Evolutionary conservation across 1,140 invertebrate genomes (phyloP).

Genomic region (Meloidogyne floridensis): DNA sequence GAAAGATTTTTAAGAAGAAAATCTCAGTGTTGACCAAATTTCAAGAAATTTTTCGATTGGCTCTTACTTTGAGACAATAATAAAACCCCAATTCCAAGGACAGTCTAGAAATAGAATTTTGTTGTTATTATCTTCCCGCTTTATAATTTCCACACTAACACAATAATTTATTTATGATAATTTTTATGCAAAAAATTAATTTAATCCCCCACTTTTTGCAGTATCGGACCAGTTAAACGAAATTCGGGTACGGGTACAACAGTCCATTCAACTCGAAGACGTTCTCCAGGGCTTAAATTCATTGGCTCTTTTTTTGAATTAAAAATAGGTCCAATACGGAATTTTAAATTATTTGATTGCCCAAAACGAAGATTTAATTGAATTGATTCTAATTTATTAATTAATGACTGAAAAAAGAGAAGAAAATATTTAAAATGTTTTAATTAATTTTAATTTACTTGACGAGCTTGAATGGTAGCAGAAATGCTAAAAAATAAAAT

Average conservation of each 20-base stretch:
- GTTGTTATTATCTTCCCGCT: too few species aligned
- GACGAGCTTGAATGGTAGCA: constrained; percentile 9
- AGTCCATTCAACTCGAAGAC: constrained; percentile 22
- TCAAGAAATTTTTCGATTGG: too few species aligned
- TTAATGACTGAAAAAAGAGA: background rate
- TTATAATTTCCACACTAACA: too few species aligned
- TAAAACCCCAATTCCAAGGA: too few species aligned
- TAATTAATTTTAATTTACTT: background rate
- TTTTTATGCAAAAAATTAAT: too few species aligned
- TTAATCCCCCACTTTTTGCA: background rate
- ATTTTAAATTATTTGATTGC: constrained; percentile 8
- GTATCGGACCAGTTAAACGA: background rate
- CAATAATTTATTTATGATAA: too few species aligned
- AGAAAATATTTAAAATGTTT: too few species aligned
- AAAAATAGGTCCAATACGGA: constrained; percentile 29
- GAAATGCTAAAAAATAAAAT: constrained; percentile 15
- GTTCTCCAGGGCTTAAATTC: constrained; percentile 1
- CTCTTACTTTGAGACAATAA: too few species aligned
- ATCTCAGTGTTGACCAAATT: too few species aligned
- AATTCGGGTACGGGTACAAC: constrained; percentile 22
- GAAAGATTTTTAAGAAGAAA: background rate
- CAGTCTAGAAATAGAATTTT: too few species aligned
- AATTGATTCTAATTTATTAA: constrained; percentile 10
- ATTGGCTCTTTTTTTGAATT: constrained; percentile 7
- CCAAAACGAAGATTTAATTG: constrained; percentile 17